Percentiles rank a stretch among this genome's conserved stretches.
phyloP scores from a whole-genome alignment of 2,113 vertebrate genomes.

The Muscicapa adusta region DNA sequence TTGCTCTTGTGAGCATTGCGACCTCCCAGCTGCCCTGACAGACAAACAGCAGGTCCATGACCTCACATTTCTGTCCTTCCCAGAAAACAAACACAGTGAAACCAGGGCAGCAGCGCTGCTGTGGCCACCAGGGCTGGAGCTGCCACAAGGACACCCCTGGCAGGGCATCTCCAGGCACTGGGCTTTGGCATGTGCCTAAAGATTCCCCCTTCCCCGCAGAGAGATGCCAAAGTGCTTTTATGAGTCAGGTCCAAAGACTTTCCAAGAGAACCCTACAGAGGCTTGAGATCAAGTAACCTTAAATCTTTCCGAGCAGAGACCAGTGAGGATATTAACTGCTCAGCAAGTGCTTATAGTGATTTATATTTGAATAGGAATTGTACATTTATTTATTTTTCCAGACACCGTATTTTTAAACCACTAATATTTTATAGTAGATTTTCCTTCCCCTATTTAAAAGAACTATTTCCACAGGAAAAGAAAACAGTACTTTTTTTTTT shows the following conservation, averaged over 20 bases:
- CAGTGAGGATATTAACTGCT: neutral
- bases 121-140: neutral
- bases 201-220: neutral
- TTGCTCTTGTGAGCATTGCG: neutral
- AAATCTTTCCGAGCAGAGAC: neutral
- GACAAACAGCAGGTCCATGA: neutral
- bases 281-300: constrained; percentile 1
- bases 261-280: neutral
- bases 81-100: fast-evolving
- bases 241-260: constrained; percentile 48
- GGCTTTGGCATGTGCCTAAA: neutral
- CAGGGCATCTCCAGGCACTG: neutral
- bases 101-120: neutral
- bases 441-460: constrained; percentile 61
- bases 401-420: constrained; percentile 59
- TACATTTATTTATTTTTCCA: constrained; percentile 69
- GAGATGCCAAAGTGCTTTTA: constrained; percentile 55
- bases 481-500: neutral
- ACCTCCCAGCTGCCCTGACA: neutral
- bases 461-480: constrained; percentile 11
- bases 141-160: neutral
- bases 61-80: neutral
- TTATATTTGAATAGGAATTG: constrained; percentile 52
- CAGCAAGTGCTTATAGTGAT: constrained; percentile 47
- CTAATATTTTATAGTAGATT: constrained; percentile 58